A percentile compares a stretch with the other conserved stretches of the same genome.
phyloP scores from a whole-genome alignment of 64 coral and sea anemone species.

The Pocillopora verrucosa region DNA sequence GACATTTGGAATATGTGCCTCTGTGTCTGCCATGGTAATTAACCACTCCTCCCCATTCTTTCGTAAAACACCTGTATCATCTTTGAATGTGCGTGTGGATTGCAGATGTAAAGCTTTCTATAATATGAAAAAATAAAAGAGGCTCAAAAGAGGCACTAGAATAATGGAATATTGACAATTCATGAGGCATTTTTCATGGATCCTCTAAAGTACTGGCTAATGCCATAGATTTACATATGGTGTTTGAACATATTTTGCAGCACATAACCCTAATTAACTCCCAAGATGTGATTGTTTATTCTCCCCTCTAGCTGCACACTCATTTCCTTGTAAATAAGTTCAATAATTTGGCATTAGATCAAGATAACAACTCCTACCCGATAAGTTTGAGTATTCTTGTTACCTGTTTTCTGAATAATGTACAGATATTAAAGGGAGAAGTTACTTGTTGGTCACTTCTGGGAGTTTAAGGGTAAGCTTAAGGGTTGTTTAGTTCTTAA shows the following conservation, averaged over 20 bases:
- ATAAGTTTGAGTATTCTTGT: too few species aligned
- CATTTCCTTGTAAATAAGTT: too few species aligned
- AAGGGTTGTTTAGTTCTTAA: too few species aligned
- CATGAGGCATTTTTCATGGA: neutral
- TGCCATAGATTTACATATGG: neutral
- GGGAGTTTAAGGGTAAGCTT: too few species aligned
- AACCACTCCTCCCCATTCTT: slow-evolving; percentile 99
- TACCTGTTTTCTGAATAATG: too few species aligned
- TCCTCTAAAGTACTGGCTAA: neutral
- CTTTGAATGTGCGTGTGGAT: slow-evolving; percentile 92
- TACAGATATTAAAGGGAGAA: too few species aligned
- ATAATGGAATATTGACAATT: neutral
- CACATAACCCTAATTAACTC: neutral
- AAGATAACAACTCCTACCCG: too few species aligned
- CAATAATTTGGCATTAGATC: too few species aligned
- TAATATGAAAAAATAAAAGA: neutral
- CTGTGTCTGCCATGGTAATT: slow-evolving; percentile 88
- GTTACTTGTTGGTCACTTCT: too few species aligned
- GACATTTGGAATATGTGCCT: slow-evolving; percentile 98
- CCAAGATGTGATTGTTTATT: too few species aligned
- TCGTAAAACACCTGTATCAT: slow-evolving; percentile 75
- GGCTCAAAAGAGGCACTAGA: neutral
- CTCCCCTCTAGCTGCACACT: too few species aligned
- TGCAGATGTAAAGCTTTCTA: slow-evolving; percentile 90
- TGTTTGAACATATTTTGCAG: neutral